These are phyloP conservation scores for Tetheella fluctuosa DNA, from an alignment of 2,888 invertebrate species.

Conservation along the genomic window DNA sequence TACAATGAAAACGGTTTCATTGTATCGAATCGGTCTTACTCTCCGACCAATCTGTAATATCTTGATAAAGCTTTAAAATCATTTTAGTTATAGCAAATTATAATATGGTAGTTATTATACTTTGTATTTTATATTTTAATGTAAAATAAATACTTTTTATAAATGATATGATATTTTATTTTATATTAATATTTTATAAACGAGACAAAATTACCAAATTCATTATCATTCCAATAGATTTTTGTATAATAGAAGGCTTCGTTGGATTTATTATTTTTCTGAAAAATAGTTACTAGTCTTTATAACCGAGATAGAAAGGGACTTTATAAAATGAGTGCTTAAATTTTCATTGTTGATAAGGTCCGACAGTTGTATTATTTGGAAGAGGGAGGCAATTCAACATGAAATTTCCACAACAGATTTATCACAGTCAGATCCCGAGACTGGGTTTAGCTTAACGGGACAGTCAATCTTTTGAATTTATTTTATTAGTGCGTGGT, in stretches of 20 bases:
- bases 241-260: background rate
- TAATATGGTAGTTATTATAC: no score
- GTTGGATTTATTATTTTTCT: background rate
- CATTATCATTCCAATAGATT: background rate
- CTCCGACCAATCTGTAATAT: background rate
- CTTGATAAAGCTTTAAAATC: no score
- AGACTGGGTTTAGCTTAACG: constrained; percentile 25
- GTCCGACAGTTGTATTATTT: constrained; percentile 20
- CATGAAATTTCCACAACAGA: constrained; percentile 22
- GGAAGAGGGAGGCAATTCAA: constrained; percentile 24
- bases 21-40: background rate
- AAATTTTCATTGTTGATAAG: constrained; percentile 5
- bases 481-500: constrained; percentile 31
- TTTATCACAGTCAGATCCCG: constrained; percentile 22
- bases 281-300: background rate
- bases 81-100: no score
- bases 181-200: no score
- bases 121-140: no score
- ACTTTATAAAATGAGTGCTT: background rate
- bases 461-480: constrained; percentile 32
- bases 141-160: no score
- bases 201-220: no score
- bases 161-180: no score
- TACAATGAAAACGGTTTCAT: background rate
- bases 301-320: background rate